Conservation (phyloP, 1,140 invertebrate genomes). For the Bombus balteatus region DNA sequence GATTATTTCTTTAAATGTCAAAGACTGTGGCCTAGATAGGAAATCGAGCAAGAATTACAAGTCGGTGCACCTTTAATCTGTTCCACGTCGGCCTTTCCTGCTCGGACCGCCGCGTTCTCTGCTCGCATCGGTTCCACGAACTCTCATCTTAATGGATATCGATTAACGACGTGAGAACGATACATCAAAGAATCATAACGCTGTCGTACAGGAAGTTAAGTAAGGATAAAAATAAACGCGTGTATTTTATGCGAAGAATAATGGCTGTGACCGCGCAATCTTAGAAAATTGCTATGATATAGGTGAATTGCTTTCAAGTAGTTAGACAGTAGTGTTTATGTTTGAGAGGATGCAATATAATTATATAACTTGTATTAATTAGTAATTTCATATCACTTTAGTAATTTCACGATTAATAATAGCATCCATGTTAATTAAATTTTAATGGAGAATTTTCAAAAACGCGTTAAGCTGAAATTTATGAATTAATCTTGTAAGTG, state of each 20-base stretch:
- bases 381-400: too few relatives aligned
- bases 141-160: conserved; percentile 32
- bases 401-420: too few relatives aligned
- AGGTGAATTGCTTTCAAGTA: not conserved
- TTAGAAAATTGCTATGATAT: not conserved
- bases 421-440: too few relatives aligned
- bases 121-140: conserved; percentile 21
- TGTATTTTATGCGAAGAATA: not conserved
- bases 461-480: too few relatives aligned
- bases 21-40: conserved; percentile 26
- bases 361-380: not conserved
- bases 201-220: not conserved
- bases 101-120: conserved; percentile 1
- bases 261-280: not conserved
- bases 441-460: too few relatives aligned
- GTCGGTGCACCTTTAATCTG: conserved; percentile 51
- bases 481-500: too few relatives aligned
- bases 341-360: not conserved
- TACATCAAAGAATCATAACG: conserved; percentile 21
- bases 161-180: conserved; percentile 27
- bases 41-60: conserved; percentile 54
- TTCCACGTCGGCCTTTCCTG: not conserved
- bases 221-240: not conserved
- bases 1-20: conserved; percentile 43
- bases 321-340: not conserved